Evolutionary conservation across 2,113 vertebrate species (phyloP).

Genomic region (Microtus montanus): DNA sequence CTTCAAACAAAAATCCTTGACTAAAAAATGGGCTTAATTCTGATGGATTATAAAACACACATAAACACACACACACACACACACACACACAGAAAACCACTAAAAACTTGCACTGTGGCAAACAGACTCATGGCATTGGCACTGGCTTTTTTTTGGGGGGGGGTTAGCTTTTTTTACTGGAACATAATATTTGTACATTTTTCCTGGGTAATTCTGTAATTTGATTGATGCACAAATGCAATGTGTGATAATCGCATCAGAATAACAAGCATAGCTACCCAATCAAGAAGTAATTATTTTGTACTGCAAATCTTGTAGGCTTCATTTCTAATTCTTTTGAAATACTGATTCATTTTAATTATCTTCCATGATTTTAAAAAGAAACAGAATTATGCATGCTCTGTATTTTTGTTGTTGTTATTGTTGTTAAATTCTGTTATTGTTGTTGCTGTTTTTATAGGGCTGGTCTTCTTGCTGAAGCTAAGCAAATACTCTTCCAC

Average conservation of each 20-base stretch:
- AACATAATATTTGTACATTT: background rate
- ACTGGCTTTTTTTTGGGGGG: background rate
- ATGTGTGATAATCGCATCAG: background rate
- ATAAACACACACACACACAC: background rate
- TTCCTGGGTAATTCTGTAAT: background rate
- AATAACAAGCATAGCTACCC: background rate
- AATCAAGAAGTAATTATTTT: background rate
- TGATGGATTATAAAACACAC: background rate
- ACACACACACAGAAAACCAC: background rate
- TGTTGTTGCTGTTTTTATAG: background rate
- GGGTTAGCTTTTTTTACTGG: background rate
- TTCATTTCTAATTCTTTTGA: background rate
- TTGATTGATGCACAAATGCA: background rate
- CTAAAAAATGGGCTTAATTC: background rate
- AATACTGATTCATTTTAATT: background rate
- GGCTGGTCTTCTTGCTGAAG: background rate
- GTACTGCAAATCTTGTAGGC: background rate
- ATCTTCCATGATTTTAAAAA: background rate
- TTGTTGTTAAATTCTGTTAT: background rate
- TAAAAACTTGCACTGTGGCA: background rate
- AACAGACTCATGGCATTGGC: background rate
- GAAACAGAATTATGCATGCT: background rate
- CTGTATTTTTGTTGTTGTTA: background rate
- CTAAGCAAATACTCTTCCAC: background rate
- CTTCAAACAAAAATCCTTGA: background rate